Percentiles rank a stretch among this genome's conserved stretches.
Evolutionary conservation across 1,140 invertebrate species (phyloP).

Genomic region (Aphaenogaster ashmeadi): DNA sequence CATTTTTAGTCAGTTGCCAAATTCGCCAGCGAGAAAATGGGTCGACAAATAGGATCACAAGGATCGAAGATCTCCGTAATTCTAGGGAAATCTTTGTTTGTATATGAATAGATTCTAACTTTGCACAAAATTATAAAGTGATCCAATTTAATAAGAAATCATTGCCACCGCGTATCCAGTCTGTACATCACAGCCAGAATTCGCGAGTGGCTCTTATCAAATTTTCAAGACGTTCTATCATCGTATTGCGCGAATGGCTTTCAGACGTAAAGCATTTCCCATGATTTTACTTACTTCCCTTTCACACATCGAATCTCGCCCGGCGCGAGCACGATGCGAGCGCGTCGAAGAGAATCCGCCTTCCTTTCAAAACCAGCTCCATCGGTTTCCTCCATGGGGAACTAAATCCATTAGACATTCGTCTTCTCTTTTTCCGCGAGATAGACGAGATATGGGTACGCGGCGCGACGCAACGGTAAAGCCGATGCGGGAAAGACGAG

Average conservation of each 20-base stretch:
- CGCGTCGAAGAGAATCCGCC: slow-evolving; percentile 54
- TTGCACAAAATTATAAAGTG: not conserved
- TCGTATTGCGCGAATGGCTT: slow-evolving; percentile 37
- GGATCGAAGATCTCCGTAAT: not conserved
- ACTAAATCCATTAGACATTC: slow-evolving; percentile 75
- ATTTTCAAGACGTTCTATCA: slow-evolving; percentile 55
- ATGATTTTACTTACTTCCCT: slow-evolving; percentile 72
- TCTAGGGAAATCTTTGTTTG: not conserved
- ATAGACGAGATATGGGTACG: slow-evolving; percentile 13
- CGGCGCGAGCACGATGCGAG: slow-evolving; percentile 2
- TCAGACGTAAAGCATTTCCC: slow-evolving; percentile 42
- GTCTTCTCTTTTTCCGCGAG: slow-evolving; percentile 55
- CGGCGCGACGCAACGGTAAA: not conserved
- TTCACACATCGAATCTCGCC: slow-evolving; percentile 62
- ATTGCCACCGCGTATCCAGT: not conserved
- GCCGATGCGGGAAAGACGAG: not conserved
- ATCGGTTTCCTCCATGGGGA: slow-evolving; percentile 63
- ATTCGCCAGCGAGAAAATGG: not conserved
- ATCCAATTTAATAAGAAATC: slow-evolving; percentile 18
- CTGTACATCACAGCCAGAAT: not conserved
- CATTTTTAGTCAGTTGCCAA: not conserved
- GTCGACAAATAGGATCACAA: not conserved
- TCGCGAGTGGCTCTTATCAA: slow-evolving; percentile 6
- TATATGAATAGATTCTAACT: not conserved
- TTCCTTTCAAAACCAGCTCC: slow-evolving; percentile 69